Evolutionary conservation across 2,113 vertebrate genomes (phyloP).

Genomic region (Sceloporus undulatus): DNA sequence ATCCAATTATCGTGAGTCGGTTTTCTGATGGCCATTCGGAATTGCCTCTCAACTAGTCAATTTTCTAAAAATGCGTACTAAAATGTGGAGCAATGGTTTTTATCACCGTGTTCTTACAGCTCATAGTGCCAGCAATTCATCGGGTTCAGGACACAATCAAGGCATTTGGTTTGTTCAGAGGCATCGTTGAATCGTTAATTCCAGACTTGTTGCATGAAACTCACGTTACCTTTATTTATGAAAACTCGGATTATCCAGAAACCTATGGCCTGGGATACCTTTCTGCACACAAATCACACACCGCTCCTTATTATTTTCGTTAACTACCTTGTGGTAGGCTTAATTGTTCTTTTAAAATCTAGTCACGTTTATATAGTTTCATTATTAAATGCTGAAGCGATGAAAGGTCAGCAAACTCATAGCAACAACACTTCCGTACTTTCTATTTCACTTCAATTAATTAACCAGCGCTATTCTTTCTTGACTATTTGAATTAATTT

Average conservation of each 20-base stretch:
- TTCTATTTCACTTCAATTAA: not conserved
- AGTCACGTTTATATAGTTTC: not conserved
- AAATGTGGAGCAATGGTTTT: slow-evolving; percentile 50
- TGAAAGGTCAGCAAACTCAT: not conserved
- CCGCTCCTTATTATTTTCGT: not conserved
- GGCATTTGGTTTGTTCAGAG: not conserved
- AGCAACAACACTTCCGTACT: not conserved
- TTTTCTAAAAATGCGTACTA: slow-evolving; percentile 27
- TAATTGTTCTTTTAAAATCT: not conserved
- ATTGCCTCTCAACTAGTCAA: slow-evolving; percentile 33
- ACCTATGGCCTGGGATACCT: not conserved
- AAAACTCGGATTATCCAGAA: not conserved
- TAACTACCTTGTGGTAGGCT: not conserved
- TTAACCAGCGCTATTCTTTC: not conserved
- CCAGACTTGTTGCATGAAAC: not conserved
- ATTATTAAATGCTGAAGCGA: not conserved
- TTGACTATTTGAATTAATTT: not conserved
- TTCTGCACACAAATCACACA: not conserved
- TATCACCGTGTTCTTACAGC: slow-evolving; percentile 49
- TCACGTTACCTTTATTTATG: not conserved
- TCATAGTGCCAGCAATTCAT: not conserved
- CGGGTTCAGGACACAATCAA: not conserved
- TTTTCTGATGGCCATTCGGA: slow-evolving; percentile 49
- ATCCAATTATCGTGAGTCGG: slow-evolving; percentile 61
- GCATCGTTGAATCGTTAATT: not conserved